Evolutionary conservation across 2,797 vertebrate species (phyloP).

Genomic region (Chaunax sp.): DNA sequence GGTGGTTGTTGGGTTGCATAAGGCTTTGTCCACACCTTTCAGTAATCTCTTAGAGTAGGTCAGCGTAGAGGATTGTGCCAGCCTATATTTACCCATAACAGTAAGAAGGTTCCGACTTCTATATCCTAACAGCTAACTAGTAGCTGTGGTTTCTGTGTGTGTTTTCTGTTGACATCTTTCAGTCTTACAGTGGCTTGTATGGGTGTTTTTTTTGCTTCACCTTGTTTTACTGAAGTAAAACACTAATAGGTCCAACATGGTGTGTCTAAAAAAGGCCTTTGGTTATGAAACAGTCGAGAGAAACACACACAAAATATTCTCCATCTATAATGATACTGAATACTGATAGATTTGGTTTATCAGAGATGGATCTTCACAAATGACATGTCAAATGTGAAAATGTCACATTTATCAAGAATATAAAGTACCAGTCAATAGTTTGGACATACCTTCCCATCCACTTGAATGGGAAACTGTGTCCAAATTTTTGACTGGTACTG

Average conservation of each 20-base stretch:
- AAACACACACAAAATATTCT: not conserved
- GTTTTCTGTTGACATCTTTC: slow-evolving; percentile 6
- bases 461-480: no score
- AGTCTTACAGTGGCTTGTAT: not conserved
- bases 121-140: slow-evolving; percentile 10
- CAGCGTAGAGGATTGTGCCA: slow-evolving; percentile 59
- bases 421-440: no score
- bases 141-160: not conserved
- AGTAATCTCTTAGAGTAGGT: slow-evolving; percentile 72
- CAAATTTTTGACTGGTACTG: no score
- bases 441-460: no score
- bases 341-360: no score
- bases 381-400: not conserved
- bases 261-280: slow-evolving; percentile 5
- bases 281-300: not conserved
- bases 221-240: not conserved
- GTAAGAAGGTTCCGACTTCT: slow-evolving; percentile 47
- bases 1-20: slow-evolving; percentile 46
- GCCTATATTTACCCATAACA: slow-evolving; percentile 67
- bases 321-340: no score
- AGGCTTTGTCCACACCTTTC: slow-evolving; percentile 44
- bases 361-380: no score
- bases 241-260: not conserved
- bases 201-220: not conserved
- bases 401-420: not conserved